phyloP scores from a whole-genome alignment of 2,113 vertebrate species.

The Corydoras sp. region DNA sequence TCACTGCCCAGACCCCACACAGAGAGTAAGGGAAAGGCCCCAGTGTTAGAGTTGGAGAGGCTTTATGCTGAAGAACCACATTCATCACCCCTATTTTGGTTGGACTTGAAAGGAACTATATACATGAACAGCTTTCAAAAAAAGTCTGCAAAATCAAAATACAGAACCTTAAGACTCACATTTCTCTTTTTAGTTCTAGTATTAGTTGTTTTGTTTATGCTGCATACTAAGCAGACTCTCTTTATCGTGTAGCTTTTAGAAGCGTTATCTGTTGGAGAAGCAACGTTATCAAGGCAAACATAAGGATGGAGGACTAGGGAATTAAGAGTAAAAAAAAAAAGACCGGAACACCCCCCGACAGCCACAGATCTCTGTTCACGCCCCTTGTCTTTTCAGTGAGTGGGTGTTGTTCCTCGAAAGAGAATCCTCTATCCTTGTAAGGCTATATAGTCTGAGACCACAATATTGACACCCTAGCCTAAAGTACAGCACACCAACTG shows the following conservation, averaged over 20 bases:
- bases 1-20: conserved; percentile 14
- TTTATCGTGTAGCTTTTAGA: not conserved
- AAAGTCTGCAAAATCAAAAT: no score
- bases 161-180: no score
- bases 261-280: not conserved
- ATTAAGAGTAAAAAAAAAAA: conserved; percentile 14
- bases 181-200: no score
- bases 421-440: conserved; percentile 39
- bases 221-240: not conserved
- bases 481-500: conserved; percentile 3
- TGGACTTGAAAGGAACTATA: not conserved
- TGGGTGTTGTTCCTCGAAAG: conserved; percentile 18
- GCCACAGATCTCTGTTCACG: not conserved
- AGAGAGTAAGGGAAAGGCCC: not conserved
- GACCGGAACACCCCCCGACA: conserved; percentile 21
- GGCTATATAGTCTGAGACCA: conserved; percentile 15
- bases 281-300: conserved; percentile 2
- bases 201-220: no score
- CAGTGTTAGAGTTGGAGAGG: conserved; percentile 5
- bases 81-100: not conserved
- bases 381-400: conserved; percentile 13
- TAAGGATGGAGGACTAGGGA: not conserved
- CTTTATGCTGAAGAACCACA: not conserved
- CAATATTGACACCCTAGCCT: conserved; percentile 24
- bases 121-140: no score